Evolutionary conservation across 1,140 invertebrate species (phyloP).

Genomic region (Ericerus pela): DNA sequence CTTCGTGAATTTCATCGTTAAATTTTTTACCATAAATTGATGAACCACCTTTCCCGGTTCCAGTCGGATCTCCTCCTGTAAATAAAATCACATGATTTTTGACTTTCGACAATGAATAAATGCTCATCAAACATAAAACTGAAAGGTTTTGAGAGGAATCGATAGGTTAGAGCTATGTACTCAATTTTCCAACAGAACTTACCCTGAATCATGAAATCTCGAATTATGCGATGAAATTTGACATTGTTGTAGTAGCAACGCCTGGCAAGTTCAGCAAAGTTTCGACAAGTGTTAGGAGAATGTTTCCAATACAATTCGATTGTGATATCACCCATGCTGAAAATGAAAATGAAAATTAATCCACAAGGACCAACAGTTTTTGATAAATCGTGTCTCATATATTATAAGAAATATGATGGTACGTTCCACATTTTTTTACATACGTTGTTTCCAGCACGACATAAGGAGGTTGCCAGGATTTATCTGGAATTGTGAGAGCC

Average conservation of each 20-base stretch:
- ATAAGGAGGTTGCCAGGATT: slow-evolving; percentile 72
- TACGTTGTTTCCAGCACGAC: slow-evolving; percentile 65
- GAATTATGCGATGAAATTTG: slow-evolving; percentile 90
- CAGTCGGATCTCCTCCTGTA: slow-evolving; percentile 72
- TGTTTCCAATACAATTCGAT: slow-evolving; percentile 97
- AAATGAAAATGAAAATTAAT: slow-evolving; percentile 28
- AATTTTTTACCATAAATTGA: slow-evolving; percentile 94
- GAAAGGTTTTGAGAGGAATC: background rate
- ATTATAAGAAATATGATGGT: slow-evolving; percentile 14
- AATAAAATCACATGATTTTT: slow-evolving; percentile 15
- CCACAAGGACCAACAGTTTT: slow-evolving; percentile 1
- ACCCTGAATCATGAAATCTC: slow-evolving; percentile 96
- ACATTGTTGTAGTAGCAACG: slow-evolving; percentile 92
- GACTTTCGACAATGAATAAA: too few relatives aligned
- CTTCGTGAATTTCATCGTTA: slow-evolving; percentile 87
- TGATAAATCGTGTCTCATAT: slow-evolving; percentile 2
- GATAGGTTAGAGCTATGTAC: background rate
- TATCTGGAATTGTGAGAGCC: slow-evolving; percentile 47
- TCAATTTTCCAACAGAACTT: slow-evolving; percentile 10
- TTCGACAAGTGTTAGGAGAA: slow-evolving; percentile 83
- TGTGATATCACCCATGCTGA: slow-evolving; percentile 81
- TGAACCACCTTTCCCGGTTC: slow-evolving; percentile 83
- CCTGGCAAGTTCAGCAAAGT: slow-evolving; percentile 85
- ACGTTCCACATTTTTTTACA: slow-evolving; percentile 27
- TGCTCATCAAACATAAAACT: background rate